Evolutionary conservation across 2,113 vertebrate genomes (phyloP), one percentile per base, ranked within the genome.

Genomic region (Bungarus multicinctus): DNA sequence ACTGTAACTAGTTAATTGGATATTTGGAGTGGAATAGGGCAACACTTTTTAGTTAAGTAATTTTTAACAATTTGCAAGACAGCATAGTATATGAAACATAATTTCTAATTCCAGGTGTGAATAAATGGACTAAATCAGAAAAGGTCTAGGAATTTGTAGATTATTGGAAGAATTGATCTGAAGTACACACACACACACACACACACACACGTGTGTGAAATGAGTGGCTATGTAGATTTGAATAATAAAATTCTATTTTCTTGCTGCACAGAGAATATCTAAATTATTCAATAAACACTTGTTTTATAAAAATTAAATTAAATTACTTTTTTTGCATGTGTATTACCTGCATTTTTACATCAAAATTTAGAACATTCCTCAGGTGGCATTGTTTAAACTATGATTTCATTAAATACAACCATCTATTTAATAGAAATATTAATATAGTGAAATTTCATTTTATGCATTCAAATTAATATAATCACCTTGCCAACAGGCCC

Each of bases 401-500:
- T 81, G 74, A 81, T 81, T 81, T 81, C 74, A 81, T 81, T 81
- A 81, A 81, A 81, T 43, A 81, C 18, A 81, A 3, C 18, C 34
- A 34, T 81, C 34, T 81, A 9, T 81, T 86, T 60, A 90, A 39
- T 27, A 30, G 57, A n/a, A 25, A n/a, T 81, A 2, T 50, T 50
- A 0, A 1, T 11, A 20, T 3, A 0, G 34, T 1, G 57, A 20
- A 0, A 64, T 45, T 3, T 7, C 85, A 20, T 5, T 34, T 1
- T 16, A 16, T n/a, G 39, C 39, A 87, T 81, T 69, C 16, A 20
- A 23, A 50, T 45, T 1, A 8, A 0, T 3, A 3, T 97, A 97
- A 99, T 97, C 97, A 99, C 99, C 99, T 99, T 99, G 99, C 99
- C 99, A 99, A 96, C 99, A 99, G 91, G 99, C 99, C 0, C 99